Percentiles rank a stretch among this genome's conserved stretches.
Evolutionary conservation across 1,140 invertebrate genomes (phyloP).

Genomic region (Oryctes rhinoceros): DNA sequence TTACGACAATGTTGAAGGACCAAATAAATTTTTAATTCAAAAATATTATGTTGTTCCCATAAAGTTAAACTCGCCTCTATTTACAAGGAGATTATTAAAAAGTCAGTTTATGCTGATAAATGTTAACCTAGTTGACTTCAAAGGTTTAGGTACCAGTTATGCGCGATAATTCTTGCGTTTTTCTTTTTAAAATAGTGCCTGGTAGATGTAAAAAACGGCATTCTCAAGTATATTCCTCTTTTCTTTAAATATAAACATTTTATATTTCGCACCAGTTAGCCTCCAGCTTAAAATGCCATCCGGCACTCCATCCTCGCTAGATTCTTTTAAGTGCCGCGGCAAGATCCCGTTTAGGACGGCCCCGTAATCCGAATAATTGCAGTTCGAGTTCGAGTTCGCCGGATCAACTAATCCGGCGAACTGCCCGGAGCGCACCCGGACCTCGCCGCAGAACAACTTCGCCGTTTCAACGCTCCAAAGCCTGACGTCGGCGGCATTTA

Average conservation of each 20-base stretch:
- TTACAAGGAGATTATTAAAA: too few relatives aligned
- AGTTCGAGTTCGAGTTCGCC: conserved; percentile 16
- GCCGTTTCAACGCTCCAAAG: neutral
- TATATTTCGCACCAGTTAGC: neutral
- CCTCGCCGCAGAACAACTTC: neutral
- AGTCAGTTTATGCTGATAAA: too few relatives aligned
- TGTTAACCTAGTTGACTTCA: too few relatives aligned
- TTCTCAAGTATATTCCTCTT: too few relatives aligned
- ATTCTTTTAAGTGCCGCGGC: conserved; percentile 1
- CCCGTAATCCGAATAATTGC: conserved; percentile 13
- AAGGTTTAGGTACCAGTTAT: too few relatives aligned
- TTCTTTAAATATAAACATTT: neutral
- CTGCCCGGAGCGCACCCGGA: conserved; percentile 15
- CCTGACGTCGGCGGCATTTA: conserved; percentile 4
- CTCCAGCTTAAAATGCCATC: conserved; percentile 1
- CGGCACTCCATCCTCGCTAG: neutral
- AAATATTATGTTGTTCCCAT: too few relatives aligned
- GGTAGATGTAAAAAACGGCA: too few relatives aligned
- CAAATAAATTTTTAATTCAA: too few relatives aligned
- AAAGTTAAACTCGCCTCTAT: too few relatives aligned
- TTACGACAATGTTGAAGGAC: too few relatives aligned
- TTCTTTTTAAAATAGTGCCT: too few relatives aligned
- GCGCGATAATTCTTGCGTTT: too few relatives aligned
- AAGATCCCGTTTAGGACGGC: conserved; percentile 10
- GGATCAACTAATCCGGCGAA: conserved; percentile 7